Percentiles rank a stretch among this genome's conserved stretches.
Conservation (phyloP, 1,140 invertebrate species). For the Ooceraea biroi region DNA sequence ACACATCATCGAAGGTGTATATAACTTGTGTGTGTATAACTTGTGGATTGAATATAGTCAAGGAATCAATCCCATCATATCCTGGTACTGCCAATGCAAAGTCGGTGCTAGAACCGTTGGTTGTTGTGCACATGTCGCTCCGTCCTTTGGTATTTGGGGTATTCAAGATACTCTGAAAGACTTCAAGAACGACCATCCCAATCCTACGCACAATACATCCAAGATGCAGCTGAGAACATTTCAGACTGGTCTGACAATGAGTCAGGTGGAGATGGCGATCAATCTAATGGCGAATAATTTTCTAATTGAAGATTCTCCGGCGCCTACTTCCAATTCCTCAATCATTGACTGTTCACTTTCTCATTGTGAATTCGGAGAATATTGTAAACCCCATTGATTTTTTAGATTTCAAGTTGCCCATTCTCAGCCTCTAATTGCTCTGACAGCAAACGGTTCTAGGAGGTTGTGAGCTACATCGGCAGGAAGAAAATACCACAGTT, state of each 20-base stretch:
- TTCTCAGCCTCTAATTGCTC: no score
- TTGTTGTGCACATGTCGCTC: conserved; percentile 15
- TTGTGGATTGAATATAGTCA: conserved; percentile 31
- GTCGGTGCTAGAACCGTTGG: conserved; percentile 7
- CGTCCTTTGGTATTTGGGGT: conserved; percentile 12
- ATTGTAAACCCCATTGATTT: no score
- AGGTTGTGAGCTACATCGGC: no score
- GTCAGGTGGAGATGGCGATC: conserved; percentile 12
- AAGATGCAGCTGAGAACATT: conserved; percentile 23
- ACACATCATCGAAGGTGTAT: conserved; percentile 24
- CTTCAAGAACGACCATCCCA: conserved; percentile 16
- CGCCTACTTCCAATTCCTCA: conserved; percentile 10
- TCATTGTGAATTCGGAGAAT: conserved; percentile 11
- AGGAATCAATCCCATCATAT: conserved; percentile 19
- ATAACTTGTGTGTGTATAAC: no score
- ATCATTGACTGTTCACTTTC: conserved; percentile 6
- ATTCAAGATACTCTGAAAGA: conserved; percentile 19
- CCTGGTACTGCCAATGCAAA: conserved; percentile 7
- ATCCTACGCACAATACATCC: conserved; percentile 4
- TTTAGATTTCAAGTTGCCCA: no score
- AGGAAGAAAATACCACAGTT: no score
- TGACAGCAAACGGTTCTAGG: no score
- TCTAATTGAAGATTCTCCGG: conserved; percentile 12
- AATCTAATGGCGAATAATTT: no score
- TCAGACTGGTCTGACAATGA: conserved; percentile 23